Conservation (phyloP, 2,113 vertebrate species). For the Upupa epops region DNA sequence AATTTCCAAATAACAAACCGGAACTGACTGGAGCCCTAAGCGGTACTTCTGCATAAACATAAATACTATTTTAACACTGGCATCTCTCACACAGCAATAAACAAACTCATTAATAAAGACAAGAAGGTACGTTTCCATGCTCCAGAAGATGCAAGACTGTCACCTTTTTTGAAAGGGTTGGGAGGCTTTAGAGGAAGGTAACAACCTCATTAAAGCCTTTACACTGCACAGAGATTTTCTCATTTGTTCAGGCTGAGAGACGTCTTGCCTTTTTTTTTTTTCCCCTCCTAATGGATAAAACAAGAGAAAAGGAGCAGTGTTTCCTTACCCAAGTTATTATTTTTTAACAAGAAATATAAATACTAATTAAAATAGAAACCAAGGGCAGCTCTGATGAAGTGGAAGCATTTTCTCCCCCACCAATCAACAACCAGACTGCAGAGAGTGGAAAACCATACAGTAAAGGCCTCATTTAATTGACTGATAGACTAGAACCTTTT, state of each 20-base stretch:
- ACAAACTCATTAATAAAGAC: background rate
- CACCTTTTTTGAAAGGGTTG: background rate
- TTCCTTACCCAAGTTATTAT: background rate
- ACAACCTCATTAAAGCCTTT: conserved; percentile 32
- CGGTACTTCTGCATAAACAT: background rate
- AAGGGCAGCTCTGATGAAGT: background rate
- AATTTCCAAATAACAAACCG: background rate
- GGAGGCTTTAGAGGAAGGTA: conserved; percentile 7
- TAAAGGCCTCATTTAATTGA: conserved; percentile 32
- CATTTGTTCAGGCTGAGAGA: conserved; percentile 42
- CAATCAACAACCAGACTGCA: background rate
- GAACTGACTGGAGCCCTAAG: background rate
- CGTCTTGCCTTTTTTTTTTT: accelerated
- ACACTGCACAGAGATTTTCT: conserved; percentile 5
- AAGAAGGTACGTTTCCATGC: background rate
- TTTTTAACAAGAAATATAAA: conserved; percentile 47
- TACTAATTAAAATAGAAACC: conserved; percentile 36
- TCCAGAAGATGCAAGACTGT: background rate
- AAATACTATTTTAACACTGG: background rate
- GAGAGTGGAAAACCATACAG: background rate
- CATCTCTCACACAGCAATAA: background rate
- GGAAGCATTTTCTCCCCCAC: background rate
- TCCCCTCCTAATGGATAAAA: background rate
- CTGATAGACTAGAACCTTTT: background rate
- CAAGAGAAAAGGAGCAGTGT: background rate